Evolutionary conservation across 2,113 vertebrate genomes (phyloP).

Genomic region (Cyanoderma ruficeps): DNA sequence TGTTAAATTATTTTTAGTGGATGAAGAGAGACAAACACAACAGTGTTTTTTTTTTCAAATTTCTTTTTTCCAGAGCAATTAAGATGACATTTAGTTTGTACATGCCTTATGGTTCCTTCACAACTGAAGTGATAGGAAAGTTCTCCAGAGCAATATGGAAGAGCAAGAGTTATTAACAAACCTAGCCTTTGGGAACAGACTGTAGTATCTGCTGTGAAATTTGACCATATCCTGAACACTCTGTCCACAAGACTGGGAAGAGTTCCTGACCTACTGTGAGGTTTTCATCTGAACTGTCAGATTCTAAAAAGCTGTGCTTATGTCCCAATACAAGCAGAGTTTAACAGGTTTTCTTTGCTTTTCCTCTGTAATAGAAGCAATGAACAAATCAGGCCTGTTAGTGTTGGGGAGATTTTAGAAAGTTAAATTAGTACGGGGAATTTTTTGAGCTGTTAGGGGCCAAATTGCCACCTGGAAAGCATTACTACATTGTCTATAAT

Average conservation of each 20-base stretch:
- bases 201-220: neutral
- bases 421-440: neutral
- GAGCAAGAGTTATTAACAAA: conserved; percentile 8
- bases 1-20: neutral
- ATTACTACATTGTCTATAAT: neutral
- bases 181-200: neutral
- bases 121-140: neutral
- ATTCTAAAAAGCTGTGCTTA: neutral
- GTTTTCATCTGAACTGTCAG: conserved; percentile 25
- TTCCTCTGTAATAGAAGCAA: neutral
- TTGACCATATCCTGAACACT: neutral
- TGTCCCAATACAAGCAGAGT: neutral
- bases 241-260: neutral
- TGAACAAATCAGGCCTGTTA: neutral
- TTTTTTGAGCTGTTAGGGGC: neutral
- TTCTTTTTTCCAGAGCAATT: neutral
- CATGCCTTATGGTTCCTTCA: neutral
- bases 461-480: neutral
- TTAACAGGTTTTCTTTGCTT: neutral
- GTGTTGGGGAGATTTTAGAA: neutral
- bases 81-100: neutral
- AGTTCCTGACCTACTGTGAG: conserved; percentile 16
- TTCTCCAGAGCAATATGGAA: neutral
- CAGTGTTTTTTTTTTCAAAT: neutral
- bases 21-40: neutral